Percentiles rank a stretch among this genome's conserved stretches.
These are phyloP conservation scores for Passerina amoena DNA, from an alignment of 2,113 vertebrate genomes.

Conservation along the genomic window DNA sequence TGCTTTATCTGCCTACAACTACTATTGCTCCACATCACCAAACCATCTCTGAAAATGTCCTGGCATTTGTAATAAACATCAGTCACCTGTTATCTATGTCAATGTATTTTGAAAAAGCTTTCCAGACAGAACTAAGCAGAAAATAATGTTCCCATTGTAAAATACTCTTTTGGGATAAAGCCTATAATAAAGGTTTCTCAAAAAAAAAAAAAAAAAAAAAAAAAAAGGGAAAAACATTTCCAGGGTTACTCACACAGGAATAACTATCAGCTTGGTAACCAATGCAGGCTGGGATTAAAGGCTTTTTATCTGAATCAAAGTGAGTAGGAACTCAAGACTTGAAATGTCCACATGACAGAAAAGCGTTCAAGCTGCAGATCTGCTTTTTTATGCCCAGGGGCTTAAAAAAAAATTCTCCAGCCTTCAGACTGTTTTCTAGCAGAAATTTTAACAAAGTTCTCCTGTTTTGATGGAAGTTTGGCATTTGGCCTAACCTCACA, in stretches of 20 bases:
- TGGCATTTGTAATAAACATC: background rate
- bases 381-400: background rate
- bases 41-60: background rate
- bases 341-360: background rate
- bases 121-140: background rate
- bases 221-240: background rate
- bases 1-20: background rate
- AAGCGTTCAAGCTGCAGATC: background rate
- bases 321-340: background rate
- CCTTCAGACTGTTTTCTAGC: background rate
- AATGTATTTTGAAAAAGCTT: background rate
- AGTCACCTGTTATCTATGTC: background rate
- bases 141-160: background rate
- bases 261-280: background rate
- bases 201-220: background rate
- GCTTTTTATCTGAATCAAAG: background rate
- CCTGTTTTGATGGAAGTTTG: background rate
- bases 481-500: background rate
- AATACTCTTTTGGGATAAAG: background rate
- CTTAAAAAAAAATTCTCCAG: background rate
- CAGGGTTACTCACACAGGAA: background rate
- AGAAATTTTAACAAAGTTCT: background rate
- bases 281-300: background rate
- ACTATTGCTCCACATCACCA: background rate
- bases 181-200: background rate